These are phyloP conservation scores for Brachionus paranguensis DNA, from an alignment of 1,140 invertebrate genomes.

Conservation along the genomic window DNA sequence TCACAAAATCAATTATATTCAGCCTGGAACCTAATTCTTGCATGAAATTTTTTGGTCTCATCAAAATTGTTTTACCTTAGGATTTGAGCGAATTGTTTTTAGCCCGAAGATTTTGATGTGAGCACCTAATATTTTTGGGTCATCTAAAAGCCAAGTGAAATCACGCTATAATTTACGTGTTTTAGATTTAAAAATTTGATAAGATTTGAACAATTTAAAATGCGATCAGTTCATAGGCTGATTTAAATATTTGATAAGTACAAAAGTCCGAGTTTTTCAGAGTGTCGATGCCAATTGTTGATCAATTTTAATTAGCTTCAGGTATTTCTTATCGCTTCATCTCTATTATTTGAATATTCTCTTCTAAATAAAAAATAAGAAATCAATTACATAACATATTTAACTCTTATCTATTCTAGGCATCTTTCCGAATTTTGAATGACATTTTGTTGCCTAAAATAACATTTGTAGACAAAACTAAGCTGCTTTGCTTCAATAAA, in stretches of 20 bases:
- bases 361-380: not conserved
- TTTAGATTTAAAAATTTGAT: not conserved
- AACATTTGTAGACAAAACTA: not conserved
- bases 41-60: not conserved
- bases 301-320: not conserved
- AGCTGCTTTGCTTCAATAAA: not conserved
- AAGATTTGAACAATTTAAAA: not conserved
- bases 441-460: not conserved
- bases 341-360: not conserved
- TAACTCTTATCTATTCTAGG: not conserved
- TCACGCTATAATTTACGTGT: conserved; percentile 31
- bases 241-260: conserved; percentile 18
- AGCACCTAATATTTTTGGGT: not conserved
- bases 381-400: conserved; percentile 21
- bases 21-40: not conserved
- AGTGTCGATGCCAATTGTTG: not conserved
- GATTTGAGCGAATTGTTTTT: not conserved
- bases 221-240: not conserved
- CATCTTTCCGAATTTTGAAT: conserved; percentile 9
- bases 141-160: not conserved
- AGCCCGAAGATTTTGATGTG: not conserved
- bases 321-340: not conserved
- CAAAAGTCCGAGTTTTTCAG: not conserved
- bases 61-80: not conserved
- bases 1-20: not conserved